A percentile compares a stretch with the other conserved stretches of the same genome.
Evolutionary conservation across 2,888 invertebrate species (phyloP).

Genomic region (Epiblema foenella): DNA sequence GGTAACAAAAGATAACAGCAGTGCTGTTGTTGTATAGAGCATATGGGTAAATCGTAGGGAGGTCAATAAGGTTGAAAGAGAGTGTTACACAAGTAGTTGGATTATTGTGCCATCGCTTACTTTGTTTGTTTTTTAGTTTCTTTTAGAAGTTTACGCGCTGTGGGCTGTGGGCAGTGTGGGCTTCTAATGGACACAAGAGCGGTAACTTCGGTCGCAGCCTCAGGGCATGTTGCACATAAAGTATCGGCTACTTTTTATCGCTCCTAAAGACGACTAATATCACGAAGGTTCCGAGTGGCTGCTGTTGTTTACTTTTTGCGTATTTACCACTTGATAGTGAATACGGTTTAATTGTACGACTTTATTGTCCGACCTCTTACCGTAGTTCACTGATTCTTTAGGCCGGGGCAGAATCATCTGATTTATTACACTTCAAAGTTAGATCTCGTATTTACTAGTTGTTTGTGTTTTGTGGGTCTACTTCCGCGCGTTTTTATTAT

Average conservation of each 20-base stretch:
- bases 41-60: slow-evolving; percentile 32
- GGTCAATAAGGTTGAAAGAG: slow-evolving; percentile 21
- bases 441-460: slow-evolving; percentile 15
- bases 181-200: slow-evolving; percentile 13
- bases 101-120: slow-evolving; percentile 4
- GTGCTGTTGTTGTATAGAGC: slow-evolving; percentile 30
- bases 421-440: slow-evolving; percentile 28
- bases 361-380: slow-evolving; percentile 30
- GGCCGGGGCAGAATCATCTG: slow-evolving; percentile 9
- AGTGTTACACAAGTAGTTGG: neutral
- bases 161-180: neutral
- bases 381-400: slow-evolving; percentile 18
- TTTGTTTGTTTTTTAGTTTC: slow-evolving; percentile 1
- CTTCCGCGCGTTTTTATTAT: slow-evolving; percentile 3
- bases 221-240: slow-evolving; percentile 24
- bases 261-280: slow-evolving; percentile 24
- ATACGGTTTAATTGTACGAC: slow-evolving; percentile 35
- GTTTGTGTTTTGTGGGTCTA: neutral
- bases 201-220: slow-evolving; percentile 15
- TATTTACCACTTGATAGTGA: slow-evolving; percentile 37
- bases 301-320: slow-evolving; percentile 38
- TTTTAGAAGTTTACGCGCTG: slow-evolving; percentile 14
- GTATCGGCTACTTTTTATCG: slow-evolving; percentile 33
- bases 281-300: slow-evolving; percentile 13
- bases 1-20: slow-evolving; percentile 42